phyloP scores from a whole-genome alignment of 2,888 invertebrate species.

The Agrotis ipsilon region DNA sequence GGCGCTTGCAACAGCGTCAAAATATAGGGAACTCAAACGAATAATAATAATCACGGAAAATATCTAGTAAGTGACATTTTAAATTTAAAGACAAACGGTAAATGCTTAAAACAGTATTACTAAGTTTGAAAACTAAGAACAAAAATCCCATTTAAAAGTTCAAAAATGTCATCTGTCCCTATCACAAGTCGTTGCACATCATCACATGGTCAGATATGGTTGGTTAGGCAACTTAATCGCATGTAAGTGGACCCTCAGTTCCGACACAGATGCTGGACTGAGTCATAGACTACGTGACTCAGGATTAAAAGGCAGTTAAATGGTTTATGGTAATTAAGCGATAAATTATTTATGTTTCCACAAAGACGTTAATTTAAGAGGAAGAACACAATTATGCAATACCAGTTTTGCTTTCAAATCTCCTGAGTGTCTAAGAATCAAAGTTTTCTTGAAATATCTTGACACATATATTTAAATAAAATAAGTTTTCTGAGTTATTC shows the following conservation, averaged over 20 bases:
- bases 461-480: background rate
- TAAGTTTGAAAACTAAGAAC: background rate
- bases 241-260: constrained; percentile 48
- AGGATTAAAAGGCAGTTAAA: constrained; percentile 11
- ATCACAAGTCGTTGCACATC: constrained; percentile 45
- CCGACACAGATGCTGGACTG: constrained; percentile 39
- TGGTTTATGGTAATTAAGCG: background rate
- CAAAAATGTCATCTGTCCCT: constrained; percentile 20
- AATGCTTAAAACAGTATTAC: too few relatives aligned
- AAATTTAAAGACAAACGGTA: too few relatives aligned
- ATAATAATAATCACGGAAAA: too few relatives aligned
- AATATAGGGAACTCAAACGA: too few relatives aligned
- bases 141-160: background rate
- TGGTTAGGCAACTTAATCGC: constrained; percentile 46
- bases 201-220: constrained; percentile 31
- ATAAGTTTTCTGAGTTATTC: background rate
- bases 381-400: background rate
- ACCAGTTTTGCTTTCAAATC: background rate
- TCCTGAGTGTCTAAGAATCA: background rate
- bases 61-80: too few relatives aligned
- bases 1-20: too few relatives aligned
- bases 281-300: constrained; percentile 28
- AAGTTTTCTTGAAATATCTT: background rate
- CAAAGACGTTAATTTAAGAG: background rate
- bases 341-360: background rate